Conservation (phyloP, 2,113 vertebrate species). For the Xiphorhynchus elegans region DNA sequence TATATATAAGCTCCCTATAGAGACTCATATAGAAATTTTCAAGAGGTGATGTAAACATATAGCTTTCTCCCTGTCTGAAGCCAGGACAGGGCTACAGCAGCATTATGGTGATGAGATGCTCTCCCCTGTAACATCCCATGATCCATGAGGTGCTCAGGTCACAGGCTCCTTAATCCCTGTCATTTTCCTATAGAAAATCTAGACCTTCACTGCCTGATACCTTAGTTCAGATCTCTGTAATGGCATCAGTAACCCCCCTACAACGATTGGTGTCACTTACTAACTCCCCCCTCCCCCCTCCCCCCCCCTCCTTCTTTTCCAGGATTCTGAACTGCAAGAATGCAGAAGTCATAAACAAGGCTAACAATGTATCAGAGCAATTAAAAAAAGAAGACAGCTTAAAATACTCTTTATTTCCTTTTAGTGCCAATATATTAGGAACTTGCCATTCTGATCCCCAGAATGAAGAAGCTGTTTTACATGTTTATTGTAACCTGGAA, state of each 20-base stretch:
- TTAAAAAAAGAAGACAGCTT: not conserved
- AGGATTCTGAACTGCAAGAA: not conserved
- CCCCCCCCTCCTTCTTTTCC: not conserved
- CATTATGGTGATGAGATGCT: not conserved
- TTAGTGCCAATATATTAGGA: not conserved
- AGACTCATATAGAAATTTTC: not conserved
- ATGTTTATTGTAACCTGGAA: not conserved
- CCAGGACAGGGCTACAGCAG: not conserved
- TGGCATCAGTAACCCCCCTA: not conserved
- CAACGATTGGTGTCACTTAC: not conserved
- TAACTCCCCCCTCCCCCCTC: accelerated
- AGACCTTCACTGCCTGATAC: not conserved
- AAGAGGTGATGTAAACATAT: not conserved
- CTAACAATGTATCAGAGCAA: not conserved
- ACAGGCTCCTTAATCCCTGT: not conserved
- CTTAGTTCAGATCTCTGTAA: not conserved
- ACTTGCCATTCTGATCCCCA: not conserved
- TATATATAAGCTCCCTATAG: not conserved
- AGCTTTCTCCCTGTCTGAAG: not conserved
- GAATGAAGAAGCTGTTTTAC: not conserved
- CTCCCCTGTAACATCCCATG: not conserved
- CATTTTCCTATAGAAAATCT: not conserved
- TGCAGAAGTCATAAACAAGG: not conserved
- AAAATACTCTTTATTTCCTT: not conserved
- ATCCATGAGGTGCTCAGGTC: not conserved